Base-by-base conservation (phyloP, 2,113 vertebrate genomes). In the Lycaon pictus region DNA sequence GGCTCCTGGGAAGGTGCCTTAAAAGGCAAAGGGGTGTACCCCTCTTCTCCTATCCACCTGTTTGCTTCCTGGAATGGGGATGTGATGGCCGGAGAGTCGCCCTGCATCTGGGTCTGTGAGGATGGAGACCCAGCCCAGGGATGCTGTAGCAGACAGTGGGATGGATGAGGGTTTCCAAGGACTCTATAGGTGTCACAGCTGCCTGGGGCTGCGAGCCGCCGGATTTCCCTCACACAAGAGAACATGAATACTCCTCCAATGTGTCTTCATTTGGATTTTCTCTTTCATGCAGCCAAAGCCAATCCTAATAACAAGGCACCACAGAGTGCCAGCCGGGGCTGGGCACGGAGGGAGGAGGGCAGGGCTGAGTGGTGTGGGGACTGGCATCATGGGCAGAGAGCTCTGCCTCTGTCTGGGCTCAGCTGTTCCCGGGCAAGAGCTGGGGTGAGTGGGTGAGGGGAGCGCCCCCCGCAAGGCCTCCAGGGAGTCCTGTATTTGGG, bases 321-420 rank as follows among this genome's bases (percentile, higher is more conserved):
- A 4, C 13, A 11, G 56, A n/a, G 13, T 0, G 5, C n/a, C 4
- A 1, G 35, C 35, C 0, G 2, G 11, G 48, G 62, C 74, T 25
- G 17, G n/a, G 13, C 19, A 2, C 6, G 5, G 12, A 12, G 32
- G 20, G 29, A 32, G 35, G 8, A 2, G 6, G 1, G 27, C 5
- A 32, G 71, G 19, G 37, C 32, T 7, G 69, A 27, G 55, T 3
- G 55, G 25, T 48, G 29, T 32, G 11, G 27, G 15, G 17, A 19
- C 4, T 7, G 27, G 55, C 76, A 43, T 35, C 17, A 8, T 0
- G n/a, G 55, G 11, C 19, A 17, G 25, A 20, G 48, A 5, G 53
- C 69, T 35, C 20, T 43, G 43, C 12, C n/a, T 2, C n/a, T 2
- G 7, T 55, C 65, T 11, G 15, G 35, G 67, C 35, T 71, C 25